A percentile compares a stretch with the other conserved stretches of the same genome.
These are phyloP conservation scores for Galerucella nymphaeae DNA, from an alignment of 2,888 invertebrate species.

Conservation along the genomic window DNA sequence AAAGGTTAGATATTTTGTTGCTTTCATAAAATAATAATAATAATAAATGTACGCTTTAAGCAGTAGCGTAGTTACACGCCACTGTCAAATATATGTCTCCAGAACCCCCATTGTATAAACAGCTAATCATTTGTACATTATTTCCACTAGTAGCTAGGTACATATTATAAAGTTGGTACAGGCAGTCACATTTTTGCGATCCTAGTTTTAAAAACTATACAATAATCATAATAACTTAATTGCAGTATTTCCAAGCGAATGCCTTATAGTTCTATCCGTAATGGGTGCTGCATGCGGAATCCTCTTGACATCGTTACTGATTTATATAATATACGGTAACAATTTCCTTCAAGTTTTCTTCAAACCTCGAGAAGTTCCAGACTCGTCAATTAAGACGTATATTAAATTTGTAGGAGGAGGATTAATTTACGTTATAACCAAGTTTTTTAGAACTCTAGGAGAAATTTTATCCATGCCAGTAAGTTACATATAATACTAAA, in stretches of 20 bases:
- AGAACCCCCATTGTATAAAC: too few species aligned
- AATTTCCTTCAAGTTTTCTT: slow-evolving; percentile 44
- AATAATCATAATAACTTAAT: slow-evolving; percentile 10
- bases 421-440: slow-evolving; percentile 44
- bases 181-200: background rate
- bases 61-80: too few species aligned
- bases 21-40: background rate
- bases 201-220: background rate
- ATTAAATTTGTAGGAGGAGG: slow-evolving; percentile 46
- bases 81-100: too few species aligned
- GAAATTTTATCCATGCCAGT: slow-evolving; percentile 47
- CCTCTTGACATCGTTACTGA: slow-evolving; percentile 43
- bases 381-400: slow-evolving; percentile 31
- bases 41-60: background rate
- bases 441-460: slow-evolving; percentile 42
- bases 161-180: too few species aligned
- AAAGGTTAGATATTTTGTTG: background rate
- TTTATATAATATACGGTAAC: slow-evolving; percentile 47
- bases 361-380: slow-evolving; percentile 40
- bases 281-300: slow-evolving; percentile 47
- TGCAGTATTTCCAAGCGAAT: slow-evolving; percentile 42
- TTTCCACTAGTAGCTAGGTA: too few species aligned
- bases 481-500: slow-evolving; percentile 27
- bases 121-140: too few species aligned
- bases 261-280: slow-evolving; percentile 38